A percentile compares a stretch with the other conserved stretches of the same genome.
Evolutionary conservation across 2,888 invertebrate genomes (phyloP).

Genomic region (Cephus rjabovi): DNA sequence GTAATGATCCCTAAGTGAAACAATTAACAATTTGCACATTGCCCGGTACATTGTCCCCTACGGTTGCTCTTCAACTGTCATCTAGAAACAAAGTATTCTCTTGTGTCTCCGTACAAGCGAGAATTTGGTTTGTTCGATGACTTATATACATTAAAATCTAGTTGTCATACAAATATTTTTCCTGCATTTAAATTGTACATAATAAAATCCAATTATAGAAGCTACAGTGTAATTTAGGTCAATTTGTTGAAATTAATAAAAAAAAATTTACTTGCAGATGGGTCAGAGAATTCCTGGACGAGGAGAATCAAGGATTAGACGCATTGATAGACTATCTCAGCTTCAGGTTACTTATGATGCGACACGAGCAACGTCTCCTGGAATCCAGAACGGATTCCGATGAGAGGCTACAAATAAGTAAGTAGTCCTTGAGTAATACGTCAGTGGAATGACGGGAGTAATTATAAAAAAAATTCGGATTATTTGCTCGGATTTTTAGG

Average conservation of each 20-base stretch:
- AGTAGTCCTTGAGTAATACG: constrained; percentile 21
- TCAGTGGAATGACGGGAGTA: background rate
- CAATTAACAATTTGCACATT: background rate
- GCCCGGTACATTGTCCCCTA: background rate
- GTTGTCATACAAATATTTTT: no score
- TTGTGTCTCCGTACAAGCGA: no score
- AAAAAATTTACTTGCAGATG: constrained; percentile 75
- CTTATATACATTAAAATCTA: no score
- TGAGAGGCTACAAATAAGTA: constrained; percentile 74
- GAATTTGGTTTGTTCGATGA: no score
- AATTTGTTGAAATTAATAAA: background rate
- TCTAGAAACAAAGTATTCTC: background rate
- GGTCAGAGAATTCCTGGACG: constrained; percentile 98
- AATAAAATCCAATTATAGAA: background rate
- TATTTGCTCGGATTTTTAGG: constrained; percentile 28
- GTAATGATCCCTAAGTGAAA: background rate
- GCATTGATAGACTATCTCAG: constrained; percentile 97
- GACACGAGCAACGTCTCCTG: constrained; percentile 86
- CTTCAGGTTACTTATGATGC: constrained; percentile 94
- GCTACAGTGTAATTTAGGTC: background rate
- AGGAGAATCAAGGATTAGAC: constrained; percentile 95
- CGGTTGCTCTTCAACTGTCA: background rate
- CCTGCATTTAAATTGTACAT: no score
- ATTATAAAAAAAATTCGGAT: background rate
- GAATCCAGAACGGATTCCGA: constrained; percentile 82